Percentiles rank a stretch among this genome's conserved stretches.
These are phyloP conservation scores for Erythrocercus mccallii DNA, from an alignment of 2,113 vertebrate species.

Conservation along the genomic window DNA sequence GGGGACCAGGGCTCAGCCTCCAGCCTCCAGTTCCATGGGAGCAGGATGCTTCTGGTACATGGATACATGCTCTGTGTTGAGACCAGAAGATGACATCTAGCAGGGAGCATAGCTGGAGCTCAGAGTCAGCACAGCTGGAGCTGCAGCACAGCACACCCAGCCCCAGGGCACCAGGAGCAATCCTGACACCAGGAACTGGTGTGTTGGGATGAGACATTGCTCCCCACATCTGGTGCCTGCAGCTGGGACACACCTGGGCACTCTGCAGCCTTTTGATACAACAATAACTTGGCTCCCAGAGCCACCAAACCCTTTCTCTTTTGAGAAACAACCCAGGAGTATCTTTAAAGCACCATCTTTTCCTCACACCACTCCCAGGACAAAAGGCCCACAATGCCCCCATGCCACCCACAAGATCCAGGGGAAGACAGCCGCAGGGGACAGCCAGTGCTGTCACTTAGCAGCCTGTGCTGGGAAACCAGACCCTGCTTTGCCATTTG, in stretches of 20 bases:
- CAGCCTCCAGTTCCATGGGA: fast-evolving
- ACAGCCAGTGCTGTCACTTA: neutral
- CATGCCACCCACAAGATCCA: fast-evolving
- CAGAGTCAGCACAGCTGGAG: fast-evolving
- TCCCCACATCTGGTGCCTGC: neutral
- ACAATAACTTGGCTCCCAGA: neutral
- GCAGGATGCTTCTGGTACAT: fast-evolving
- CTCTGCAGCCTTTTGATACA: fast-evolving
- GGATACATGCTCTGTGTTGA: fast-evolving
- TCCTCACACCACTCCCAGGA: neutral
- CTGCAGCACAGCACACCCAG: neutral
- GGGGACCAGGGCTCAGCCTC: neutral
- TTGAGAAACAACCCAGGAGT: neutral
- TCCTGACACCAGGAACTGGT: neutral
- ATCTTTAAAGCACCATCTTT: neutral
- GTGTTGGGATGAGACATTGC: neutral
- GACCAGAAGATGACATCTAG: neutral
- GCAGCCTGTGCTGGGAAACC: neutral
- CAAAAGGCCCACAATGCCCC: no score
- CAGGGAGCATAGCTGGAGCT: neutral
- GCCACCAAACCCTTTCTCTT: neutral
- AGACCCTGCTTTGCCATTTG: neutral
- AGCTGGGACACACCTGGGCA: fast-evolving
- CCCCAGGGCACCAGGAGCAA: fast-evolving
- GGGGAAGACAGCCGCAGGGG: neutral